These are phyloP conservation scores for Sardinella longiceps DNA, from an alignment of 2,797 vertebrate species.

Conservation along the genomic window DNA sequence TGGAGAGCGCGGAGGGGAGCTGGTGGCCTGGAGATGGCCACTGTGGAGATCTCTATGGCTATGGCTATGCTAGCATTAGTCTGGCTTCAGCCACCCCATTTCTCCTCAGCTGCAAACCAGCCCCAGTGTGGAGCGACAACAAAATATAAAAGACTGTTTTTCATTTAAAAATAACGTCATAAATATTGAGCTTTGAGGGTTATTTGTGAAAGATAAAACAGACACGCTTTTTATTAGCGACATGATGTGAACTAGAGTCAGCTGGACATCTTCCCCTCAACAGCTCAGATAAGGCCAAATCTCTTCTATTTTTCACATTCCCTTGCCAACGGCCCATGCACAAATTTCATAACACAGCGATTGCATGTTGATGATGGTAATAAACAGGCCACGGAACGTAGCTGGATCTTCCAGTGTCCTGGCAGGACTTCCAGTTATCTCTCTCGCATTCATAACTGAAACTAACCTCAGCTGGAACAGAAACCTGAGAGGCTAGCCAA, in stretches of 20 bases:
- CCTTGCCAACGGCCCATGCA: too few relatives aligned
- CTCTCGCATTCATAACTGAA: too few relatives aligned
- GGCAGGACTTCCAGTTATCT: too few relatives aligned
- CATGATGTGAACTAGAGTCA: neutral
- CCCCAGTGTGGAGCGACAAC: neutral
- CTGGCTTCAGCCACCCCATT: neutral
- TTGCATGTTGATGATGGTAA: too few relatives aligned
- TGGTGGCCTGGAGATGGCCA: neutral
- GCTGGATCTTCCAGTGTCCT: too few relatives aligned
- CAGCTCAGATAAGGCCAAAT: too few relatives aligned
- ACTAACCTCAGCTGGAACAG: too few relatives aligned
- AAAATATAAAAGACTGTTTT: neutral
- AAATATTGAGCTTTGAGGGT: neutral
- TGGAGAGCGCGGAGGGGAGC: neutral
- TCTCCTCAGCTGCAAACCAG: neutral
- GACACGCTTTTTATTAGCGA: neutral
- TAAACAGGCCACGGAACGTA: too few relatives aligned
- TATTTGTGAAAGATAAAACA: neutral
- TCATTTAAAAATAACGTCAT: neutral
- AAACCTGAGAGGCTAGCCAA: too few relatives aligned
- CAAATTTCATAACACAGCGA: too few relatives aligned
- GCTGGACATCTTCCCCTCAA: too few relatives aligned
- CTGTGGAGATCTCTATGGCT: neutral
- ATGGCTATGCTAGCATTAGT: neutral
- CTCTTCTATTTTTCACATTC: too few relatives aligned